Evolutionary conservation across 1,140 invertebrate species (phyloP).

Genomic region (Drosophila persimilis): DNA sequence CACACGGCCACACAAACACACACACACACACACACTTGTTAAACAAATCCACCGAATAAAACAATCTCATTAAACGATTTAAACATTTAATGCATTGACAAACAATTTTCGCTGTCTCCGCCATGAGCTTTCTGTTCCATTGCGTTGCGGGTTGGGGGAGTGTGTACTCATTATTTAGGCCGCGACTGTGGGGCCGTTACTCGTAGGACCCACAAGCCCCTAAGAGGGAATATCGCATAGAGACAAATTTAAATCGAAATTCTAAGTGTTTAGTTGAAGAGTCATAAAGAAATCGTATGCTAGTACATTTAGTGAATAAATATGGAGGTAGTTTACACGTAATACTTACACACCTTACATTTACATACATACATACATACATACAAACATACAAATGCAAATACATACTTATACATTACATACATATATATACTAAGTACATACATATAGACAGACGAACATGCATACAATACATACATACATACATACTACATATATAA

Average conservation of each 20-base stretch:
- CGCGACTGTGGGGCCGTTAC: slow-evolving; percentile 56
- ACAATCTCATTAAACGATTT: slow-evolving; percentile 79
- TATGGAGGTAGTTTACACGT: slow-evolving; percentile 25
- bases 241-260: slow-evolving; percentile 74
- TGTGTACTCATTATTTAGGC: slow-evolving; percentile 49
- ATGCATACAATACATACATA: slow-evolving; percentile 42
- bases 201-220: slow-evolving; percentile 1
- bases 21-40: slow-evolving; percentile 69
- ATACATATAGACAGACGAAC: slow-evolving; percentile 27
- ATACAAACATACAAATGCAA: slow-evolving; percentile 25
- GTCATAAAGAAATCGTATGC: slow-evolving; percentile 51
- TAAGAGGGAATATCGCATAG: slow-evolving; percentile 32
- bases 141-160: slow-evolving; percentile 48
- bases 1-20: slow-evolving; percentile 29
- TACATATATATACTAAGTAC: slow-evolving; percentile 37
- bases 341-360: slow-evolving; percentile 20
- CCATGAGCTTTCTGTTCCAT: slow-evolving; percentile 42
- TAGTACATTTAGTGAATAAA: slow-evolving; percentile 63
- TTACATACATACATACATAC: slow-evolving; percentile 21
- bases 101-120: slow-evolving; percentile 62
- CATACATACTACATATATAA: slow-evolving; percentile 55
- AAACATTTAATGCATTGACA: slow-evolving; percentile 34
- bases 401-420: slow-evolving; percentile 35
- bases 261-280: slow-evolving; percentile 76
- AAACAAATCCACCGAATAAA: slow-evolving; percentile 80